phyloP scores from a whole-genome alignment of 2,888 invertebrate genomes.

The Athalia cordata region DNA sequence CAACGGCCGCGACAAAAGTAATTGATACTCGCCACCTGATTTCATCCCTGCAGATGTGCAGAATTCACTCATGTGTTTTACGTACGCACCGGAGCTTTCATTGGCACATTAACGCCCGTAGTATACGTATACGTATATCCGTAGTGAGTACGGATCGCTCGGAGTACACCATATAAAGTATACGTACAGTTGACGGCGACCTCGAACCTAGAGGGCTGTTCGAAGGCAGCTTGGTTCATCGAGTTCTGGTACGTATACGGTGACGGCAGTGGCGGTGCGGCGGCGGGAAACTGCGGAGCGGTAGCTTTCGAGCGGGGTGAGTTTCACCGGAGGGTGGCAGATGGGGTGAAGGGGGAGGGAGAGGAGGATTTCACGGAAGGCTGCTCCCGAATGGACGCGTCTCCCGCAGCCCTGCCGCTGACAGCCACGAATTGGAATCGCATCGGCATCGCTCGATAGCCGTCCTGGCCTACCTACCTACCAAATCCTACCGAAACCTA shows the following conservation, averaged over 20 bases:
- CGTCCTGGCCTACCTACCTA: conserved; percentile 57
- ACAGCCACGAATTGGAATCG: conserved; percentile 74
- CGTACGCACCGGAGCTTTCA: conserved; percentile 16
- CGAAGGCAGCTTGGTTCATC: conserved; percentile 12
- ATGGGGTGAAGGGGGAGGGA: conserved; percentile 57
- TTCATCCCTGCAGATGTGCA: background rate
- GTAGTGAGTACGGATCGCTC: too few species aligned
- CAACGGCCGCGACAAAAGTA: conserved; percentile 2
- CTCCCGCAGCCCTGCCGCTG: conserved; percentile 73
- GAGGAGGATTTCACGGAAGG: conserved; percentile 72
- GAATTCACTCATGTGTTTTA: background rate
- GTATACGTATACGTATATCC: too few species aligned
- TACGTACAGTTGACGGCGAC: background rate
- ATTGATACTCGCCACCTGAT: conserved; percentile 28
- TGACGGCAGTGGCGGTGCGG: background rate
- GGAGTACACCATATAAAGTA: too few species aligned
- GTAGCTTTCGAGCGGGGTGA: conserved; percentile 28
- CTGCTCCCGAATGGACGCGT: conserved; percentile 73
- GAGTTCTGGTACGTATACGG: background rate
- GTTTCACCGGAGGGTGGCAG: conserved; percentile 32
- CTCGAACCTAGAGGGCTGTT: conserved; percentile 11
- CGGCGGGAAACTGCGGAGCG: conserved; percentile 10
- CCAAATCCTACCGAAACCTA: conserved; percentile 41
- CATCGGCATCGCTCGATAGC: conserved; percentile 74
- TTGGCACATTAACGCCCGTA: conserved; percentile 29